Percentiles rank a stretch among this genome's conserved stretches.
Evolutionary conservation across 2,888 invertebrate genomes (phyloP).

Genomic region (Operophtera brumata): DNA sequence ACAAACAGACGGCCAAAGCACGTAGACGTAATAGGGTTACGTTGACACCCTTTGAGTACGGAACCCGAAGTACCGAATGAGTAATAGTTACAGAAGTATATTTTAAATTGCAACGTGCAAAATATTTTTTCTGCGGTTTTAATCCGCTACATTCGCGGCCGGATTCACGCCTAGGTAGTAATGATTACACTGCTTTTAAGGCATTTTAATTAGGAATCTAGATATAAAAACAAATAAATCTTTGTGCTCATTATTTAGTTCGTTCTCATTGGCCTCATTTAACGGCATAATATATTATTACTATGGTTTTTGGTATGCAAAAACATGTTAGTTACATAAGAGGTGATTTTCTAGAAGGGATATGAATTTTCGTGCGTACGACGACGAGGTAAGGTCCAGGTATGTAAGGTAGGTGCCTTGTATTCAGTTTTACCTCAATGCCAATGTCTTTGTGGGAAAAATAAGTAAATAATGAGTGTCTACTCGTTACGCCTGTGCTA

Average conservation of each 20-base stretch:
- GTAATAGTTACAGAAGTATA: too few relatives aligned
- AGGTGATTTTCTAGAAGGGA: neutral
- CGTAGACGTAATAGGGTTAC: too few relatives aligned
- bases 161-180: conserved; percentile 29
- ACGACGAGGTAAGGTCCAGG: neutral
- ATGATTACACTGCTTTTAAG: conserved; percentile 13
- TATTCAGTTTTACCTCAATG: conserved; percentile 40
- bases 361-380: neutral
- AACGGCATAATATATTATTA: conserved; percentile 2
- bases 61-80: too few relatives aligned
- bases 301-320: conserved; percentile 5
- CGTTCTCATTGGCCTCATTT: conserved; percentile 25
- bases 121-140: neutral
- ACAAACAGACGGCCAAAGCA: too few relatives aligned
- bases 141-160: conserved; percentile 4
- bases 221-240: conserved; percentile 8
- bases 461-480: conserved; percentile 22
- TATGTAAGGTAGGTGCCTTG: too few relatives aligned
- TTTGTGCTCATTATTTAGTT: conserved; percentile 18
- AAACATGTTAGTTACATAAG: neutral
- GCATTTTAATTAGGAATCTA: conserved; percentile 8
- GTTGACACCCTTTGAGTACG: too few relatives aligned
- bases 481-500: conserved; percentile 12
- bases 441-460: conserved; percentile 52
- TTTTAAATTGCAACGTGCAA: too few relatives aligned